These are phyloP conservation scores for Zaprionus tsacasi DNA, from an alignment of 1,140 invertebrate genomes.

Conservation along the genomic window DNA sequence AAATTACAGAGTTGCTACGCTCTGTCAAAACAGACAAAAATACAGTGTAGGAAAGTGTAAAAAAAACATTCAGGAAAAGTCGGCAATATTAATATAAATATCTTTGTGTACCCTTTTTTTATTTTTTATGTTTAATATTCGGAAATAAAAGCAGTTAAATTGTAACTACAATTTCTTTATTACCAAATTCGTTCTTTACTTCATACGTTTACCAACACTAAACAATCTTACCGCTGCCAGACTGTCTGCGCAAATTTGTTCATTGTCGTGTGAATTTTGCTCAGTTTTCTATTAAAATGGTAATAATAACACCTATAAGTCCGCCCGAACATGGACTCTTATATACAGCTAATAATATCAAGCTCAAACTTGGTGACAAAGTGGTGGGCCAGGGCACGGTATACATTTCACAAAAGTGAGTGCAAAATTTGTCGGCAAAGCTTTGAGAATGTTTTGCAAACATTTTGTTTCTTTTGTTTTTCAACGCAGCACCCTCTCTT, in stretches of 20 bases:
- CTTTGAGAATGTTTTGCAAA: conserved; percentile 35
- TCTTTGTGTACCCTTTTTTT: too few species aligned
- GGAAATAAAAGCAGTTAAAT: not conserved
- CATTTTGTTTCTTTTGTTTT: conserved; percentile 31
- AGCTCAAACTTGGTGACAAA: conserved; percentile 74
- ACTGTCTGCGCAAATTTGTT: conserved; percentile 40
- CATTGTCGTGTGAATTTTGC: conserved; percentile 40
- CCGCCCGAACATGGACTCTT: conserved; percentile 70
- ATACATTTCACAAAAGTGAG: conserved; percentile 80
- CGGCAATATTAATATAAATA: not conserved
- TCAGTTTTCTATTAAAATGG: conserved; percentile 74
- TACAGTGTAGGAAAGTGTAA: conserved; percentile 31
- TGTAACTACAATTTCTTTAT: not conserved
- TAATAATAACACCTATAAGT: conserved; percentile 70
- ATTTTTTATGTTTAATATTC: too few species aligned
- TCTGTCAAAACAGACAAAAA: conserved; percentile 10
- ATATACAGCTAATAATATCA: conserved; percentile 74
- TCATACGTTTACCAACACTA: conserved; percentile 48
- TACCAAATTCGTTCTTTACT: not conserved
- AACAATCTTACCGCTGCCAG: conserved; percentile 43
- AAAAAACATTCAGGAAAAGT: not conserved
- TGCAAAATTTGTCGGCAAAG: conserved; percentile 28
- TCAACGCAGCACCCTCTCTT: conserved; percentile 63
- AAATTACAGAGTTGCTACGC: conserved; percentile 48
- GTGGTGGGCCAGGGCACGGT: conserved; percentile 70